These are phyloP conservation scores for Melanotaenia maccullochi DNA, from an alignment of 2,797 vertebrate species.

Conservation along the genomic window DNA sequence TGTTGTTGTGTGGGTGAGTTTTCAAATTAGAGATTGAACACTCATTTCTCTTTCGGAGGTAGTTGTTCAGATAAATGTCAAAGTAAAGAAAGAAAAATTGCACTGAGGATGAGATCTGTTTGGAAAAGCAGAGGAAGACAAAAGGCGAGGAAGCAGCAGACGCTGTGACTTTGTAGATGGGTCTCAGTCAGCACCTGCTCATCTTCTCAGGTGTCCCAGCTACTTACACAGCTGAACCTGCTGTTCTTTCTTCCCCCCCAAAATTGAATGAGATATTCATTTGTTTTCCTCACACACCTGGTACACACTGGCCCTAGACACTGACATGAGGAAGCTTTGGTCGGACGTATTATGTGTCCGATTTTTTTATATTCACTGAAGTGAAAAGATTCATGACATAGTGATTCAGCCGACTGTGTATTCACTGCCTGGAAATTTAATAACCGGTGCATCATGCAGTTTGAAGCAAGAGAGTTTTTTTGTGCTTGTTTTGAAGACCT, in stretches of 20 bases:
- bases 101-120: conserved; percentile 1
- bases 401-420: conserved; percentile 9
- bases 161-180: conserved; percentile 3
- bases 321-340: neutral
- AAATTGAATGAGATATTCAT: conserved; percentile 11
- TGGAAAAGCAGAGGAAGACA: neutral
- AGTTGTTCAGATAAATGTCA: neutral
- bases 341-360: neutral
- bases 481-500: neutral
- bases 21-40: neutral
- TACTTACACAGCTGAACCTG: conserved; percentile 54
- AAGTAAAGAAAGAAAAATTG: neutral
- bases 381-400: conserved; percentile 24
- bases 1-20: neutral
- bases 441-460: neutral
- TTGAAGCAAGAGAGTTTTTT: neutral
- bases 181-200: conserved; percentile 51
- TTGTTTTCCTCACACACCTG: conserved; percentile 32
- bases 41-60: neutral
- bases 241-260: conserved; percentile 11
- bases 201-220: conserved; percentile 56
- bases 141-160: neutral
- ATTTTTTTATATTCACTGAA: neutral
- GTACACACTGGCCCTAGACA: neutral
- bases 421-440: conserved; percentile 3